Evolutionary conservation across 1,140 invertebrate genomes (phyloP), one percentile per base, ranked within the genome.

Genomic region (Drosophila nebulosa): DNA sequence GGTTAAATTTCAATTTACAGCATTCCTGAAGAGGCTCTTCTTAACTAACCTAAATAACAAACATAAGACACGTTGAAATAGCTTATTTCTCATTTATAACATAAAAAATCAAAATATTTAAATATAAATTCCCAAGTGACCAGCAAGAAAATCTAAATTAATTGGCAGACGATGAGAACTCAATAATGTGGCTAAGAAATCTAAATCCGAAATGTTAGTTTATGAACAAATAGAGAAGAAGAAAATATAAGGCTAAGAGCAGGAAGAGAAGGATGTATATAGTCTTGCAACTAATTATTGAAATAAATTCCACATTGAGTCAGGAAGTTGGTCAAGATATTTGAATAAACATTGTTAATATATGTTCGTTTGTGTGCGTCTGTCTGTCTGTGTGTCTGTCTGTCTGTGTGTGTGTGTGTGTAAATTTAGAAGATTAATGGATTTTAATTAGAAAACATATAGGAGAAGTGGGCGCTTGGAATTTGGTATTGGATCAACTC

Each of bases 401-500:
- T n/a, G 26, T 26, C 21, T 42, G 10, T 58, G 24, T 27, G 42
- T 58, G 22, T 36, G 42, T 46, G 36, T 42, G 55, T 60, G 42
- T 55, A 50, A 71, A 80, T 80, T 80, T 67, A 32, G 53, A 76
- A 88, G 83, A 86, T 86, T 88, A 83, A 86, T 86, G 69, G 84
- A 88, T 76, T 89, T 86, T 83, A 86, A 86, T 86, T 86, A 86
- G 84, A 75, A 77, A 62, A 46, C 18, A 18, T 46, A 46, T 21
- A 42, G 16, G 39, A 18, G 6, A 21, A 74, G 53, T 70, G 62
- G 1, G 7, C n/a, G 46, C 53, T 26, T 63, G 65, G 46, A 35
- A 62, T 72, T 61, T 27, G 27, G 26, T 18, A 76, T 32, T 39
- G 55, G 26, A 14, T 30, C 53, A 70, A 30, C 42, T 60, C 42